phyloP scores from a whole-genome alignment of 2,113 vertebrate genomes.

The Entelurus aequoreus region DNA sequence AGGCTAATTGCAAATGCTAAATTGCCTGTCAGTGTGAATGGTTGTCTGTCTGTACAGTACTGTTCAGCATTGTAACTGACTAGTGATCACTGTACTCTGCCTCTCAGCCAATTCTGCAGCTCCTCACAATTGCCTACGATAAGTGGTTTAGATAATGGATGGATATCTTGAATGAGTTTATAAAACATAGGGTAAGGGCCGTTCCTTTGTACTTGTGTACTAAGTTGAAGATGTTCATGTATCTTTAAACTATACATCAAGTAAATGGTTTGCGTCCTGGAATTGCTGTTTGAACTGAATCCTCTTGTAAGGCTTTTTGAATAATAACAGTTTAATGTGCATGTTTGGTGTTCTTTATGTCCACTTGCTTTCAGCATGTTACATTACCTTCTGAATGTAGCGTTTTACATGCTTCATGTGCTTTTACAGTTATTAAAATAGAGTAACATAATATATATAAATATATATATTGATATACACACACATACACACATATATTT shows the following conservation, averaged over 20 bases:
- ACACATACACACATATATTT: not conserved
- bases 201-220: slow-evolving; percentile 11
- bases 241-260: slow-evolving; percentile 16
- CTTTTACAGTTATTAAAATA: slow-evolving; percentile 1
- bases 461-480: too few species aligned
- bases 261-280: slow-evolving; percentile 10
- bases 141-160: slow-evolving; percentile 8
- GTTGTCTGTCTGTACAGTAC: too few species aligned
- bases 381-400: too few species aligned
- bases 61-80: not conserved
- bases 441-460: not conserved
- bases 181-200: slow-evolving; percentile 4
- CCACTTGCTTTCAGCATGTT: slow-evolving; percentile 53
- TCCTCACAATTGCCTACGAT: slow-evolving; percentile 1
- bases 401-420: slow-evolving; percentile 2
- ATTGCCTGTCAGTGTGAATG: not conserved
- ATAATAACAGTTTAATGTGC: slow-evolving; percentile 29
- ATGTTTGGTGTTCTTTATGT: slow-evolving; percentile 28
- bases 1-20: not conserved
- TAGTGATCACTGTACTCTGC: not conserved
- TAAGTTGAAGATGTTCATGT: slow-evolving; percentile 6
- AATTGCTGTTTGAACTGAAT: slow-evolving; percentile 24
- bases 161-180: slow-evolving; percentile 6
- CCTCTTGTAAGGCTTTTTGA: slow-evolving; percentile 11
- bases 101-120: not conserved